These are phyloP conservation scores for Muscicapa comitata DNA, from an alignment of 2,797 vertebrate species.

Conservation along the genomic window DNA sequence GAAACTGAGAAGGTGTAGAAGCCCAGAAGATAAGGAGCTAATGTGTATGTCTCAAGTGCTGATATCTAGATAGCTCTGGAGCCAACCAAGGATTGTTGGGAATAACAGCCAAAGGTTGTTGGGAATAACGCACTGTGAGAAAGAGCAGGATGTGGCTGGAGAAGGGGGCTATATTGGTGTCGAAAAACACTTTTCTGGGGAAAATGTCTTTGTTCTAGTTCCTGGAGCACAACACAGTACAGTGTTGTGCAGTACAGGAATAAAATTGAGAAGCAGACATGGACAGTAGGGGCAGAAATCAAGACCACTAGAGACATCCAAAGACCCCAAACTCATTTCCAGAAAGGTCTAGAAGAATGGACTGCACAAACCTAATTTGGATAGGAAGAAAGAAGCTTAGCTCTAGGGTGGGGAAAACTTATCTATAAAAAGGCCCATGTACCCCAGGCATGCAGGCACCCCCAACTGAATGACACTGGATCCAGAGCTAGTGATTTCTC, in stretches of 20 bases:
- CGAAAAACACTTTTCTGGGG: neutral
- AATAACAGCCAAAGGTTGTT: neutral
- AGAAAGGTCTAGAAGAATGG: fast-evolving
- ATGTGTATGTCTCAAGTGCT: neutral
- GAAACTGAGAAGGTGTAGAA: neutral
- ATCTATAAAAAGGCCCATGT: neutral
- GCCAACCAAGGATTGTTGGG: neutral
- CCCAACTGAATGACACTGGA: neutral
- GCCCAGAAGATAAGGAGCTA: neutral
- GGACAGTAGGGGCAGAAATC: neutral
- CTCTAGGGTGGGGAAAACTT: neutral
- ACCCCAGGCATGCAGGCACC: neutral
- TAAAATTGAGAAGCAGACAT: neutral
- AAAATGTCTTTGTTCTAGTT: neutral
- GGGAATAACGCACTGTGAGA: neutral
- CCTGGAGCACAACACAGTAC: neutral
- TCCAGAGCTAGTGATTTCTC: no score
- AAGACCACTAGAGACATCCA: fast-evolving
- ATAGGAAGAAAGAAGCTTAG: neutral
- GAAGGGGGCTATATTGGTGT: neutral
- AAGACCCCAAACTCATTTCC: neutral
- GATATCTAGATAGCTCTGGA: neutral
- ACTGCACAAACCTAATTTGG: neutral
- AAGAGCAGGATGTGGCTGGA: neutral
- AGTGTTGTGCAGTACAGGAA: neutral